phyloP scores from a whole-genome alignment of 2,113 vertebrate genomes.

The Reinhardtius hippoglossoides region DNA sequence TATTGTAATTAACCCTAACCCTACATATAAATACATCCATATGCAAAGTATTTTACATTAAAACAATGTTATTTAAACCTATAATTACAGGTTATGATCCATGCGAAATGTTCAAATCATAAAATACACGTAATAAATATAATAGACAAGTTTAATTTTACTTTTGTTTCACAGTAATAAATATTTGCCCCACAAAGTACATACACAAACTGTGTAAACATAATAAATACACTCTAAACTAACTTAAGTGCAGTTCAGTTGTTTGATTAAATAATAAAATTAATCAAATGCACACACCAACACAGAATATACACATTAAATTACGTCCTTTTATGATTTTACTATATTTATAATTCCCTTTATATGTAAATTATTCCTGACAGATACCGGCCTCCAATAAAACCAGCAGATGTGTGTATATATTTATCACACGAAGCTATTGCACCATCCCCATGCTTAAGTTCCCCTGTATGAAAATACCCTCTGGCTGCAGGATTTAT shows the following conservation, averaged over 20 bases:
- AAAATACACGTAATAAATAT: not conserved
- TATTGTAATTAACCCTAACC: not conserved
- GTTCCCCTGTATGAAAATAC: constrained; percentile 54
- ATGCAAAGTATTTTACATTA: not conserved
- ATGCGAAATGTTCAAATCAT: not conserved
- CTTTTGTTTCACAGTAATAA: too few relatives aligned
- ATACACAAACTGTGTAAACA: not conserved
- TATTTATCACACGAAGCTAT: constrained; percentile 50
- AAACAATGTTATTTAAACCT: not conserved
- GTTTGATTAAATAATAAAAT: not conserved
- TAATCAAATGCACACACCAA: too few relatives aligned
- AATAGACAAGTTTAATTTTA: not conserved
- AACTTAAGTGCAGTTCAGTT: not conserved
- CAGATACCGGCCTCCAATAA: constrained; percentile 37
- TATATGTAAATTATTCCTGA: constrained; percentile 31
- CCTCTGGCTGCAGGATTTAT: constrained; percentile 63
- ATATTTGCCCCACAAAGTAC: too few relatives aligned
- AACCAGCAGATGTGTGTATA: constrained; percentile 29
- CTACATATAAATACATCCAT: not conserved
- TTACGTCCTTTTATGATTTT: not conserved
- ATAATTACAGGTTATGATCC: not conserved
- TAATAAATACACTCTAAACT: constrained; percentile 2
- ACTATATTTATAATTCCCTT: constrained; percentile 19
- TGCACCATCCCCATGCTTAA: constrained; percentile 14
- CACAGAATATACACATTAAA: not conserved